Base-by-base conservation (phyloP, 2,113 vertebrate genomes). In the Pseudorectes ferrugineus region DNA sequence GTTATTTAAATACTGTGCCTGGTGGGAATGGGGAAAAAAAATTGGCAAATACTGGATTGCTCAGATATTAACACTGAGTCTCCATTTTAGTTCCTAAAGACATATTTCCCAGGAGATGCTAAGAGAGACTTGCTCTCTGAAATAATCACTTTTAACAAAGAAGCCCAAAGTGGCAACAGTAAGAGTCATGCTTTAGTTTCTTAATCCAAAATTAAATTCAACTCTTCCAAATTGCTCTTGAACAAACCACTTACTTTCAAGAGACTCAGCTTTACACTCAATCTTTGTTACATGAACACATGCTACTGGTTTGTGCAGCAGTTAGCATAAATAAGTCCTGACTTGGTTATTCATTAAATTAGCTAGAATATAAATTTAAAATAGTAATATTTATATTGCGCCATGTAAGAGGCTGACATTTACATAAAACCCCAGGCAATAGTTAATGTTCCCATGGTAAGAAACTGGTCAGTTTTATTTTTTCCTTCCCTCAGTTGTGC, bases 321-420 rank as follows among this genome's bases (percentile, higher is more conserved):
- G 36, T 68, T 91, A 61, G 55, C 48, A 67, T 52, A 91, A 88
- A 3, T 89, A 86, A 77, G 70, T 78, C 57, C 35, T 92, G 65
- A 95, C 52, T 73, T 82, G 45, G 86, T 85, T 91, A 91, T 62
- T 91, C 72, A 89, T 86, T 93, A 90, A 73, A 70, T 70, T 72
- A 92, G n/a, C 57, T 48, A 12, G 66, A 92, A 71, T 65, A 84
- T 45, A 91, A 78, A 89, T 82, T 84, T 57, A 43, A 93, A 87
- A 55, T 55, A 93, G 40, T 62, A 93, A 22, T 63, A 92, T 75
- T 85, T 91, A 68, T 49, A 85, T 40, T 89, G 80, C 22, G 0
- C 52, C 83, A n/a, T 6, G 25, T 26, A 80, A 66, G n/a, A 93
- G 33, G 42, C 11, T 88, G 55, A 61, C n/a, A 85, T 84, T 89